phyloP scores from a whole-genome alignment of 2,113 vertebrate species.

The Crypturellus undulatus region DNA sequence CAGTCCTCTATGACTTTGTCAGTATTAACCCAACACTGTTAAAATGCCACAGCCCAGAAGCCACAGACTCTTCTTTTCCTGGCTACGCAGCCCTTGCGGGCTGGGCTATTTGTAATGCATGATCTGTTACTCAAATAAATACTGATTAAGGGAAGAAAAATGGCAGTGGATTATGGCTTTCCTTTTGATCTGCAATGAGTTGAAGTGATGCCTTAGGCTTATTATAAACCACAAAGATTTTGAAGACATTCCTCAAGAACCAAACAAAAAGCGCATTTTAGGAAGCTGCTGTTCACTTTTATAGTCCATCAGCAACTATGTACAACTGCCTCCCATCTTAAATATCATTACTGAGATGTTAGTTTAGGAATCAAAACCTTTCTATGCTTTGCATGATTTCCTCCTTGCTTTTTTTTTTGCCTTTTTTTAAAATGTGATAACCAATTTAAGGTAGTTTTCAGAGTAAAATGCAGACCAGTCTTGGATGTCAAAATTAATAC shows the following conservation, averaged over 20 bases:
- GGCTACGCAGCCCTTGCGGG: background rate
- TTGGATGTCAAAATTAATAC: conserved; percentile 47
- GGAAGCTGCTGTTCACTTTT: background rate
- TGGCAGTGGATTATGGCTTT: background rate
- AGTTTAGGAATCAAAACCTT: background rate
- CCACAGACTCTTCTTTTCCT: background rate
- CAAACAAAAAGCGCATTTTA: background rate
- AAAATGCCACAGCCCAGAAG: background rate
- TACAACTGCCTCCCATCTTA: conserved; percentile 14
- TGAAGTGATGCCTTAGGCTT: background rate
- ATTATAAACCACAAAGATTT: background rate
- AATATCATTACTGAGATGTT: background rate
- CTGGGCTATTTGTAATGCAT: background rate
- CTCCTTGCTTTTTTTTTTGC: background rate
- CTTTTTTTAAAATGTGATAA: background rate
- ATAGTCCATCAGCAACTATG: conserved; percentile 9
- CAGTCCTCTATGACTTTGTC: background rate
- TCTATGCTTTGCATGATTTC: background rate
- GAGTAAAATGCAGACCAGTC: conserved; percentile 19
- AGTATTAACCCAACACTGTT: background rate
- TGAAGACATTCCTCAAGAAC: background rate
- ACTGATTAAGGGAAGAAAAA: background rate
- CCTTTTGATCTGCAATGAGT: background rate
- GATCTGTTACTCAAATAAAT: background rate
- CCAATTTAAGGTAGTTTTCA: conserved; percentile 17